Conservation (phyloP, 2,113 vertebrate species). For the Sceloporus tristichus region DNA sequence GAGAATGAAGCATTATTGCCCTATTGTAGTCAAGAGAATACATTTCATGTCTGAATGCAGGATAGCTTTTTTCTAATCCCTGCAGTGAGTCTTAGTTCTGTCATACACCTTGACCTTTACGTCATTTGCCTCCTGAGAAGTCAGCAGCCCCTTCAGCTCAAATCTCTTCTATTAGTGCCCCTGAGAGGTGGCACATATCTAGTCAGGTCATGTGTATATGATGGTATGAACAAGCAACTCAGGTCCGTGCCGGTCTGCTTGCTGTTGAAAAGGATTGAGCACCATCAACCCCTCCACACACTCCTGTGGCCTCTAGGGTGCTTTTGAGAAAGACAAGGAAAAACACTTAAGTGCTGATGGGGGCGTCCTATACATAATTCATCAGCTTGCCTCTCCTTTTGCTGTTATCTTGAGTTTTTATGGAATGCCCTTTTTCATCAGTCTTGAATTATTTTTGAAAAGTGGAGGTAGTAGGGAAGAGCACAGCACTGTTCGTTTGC, state of each 20-base stretch:
- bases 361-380: conserved; percentile 59
- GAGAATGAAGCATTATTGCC: background rate
- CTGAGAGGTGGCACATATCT: conserved; percentile 6
- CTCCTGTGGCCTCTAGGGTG: conserved; percentile 32
- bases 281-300: background rate
- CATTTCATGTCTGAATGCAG: background rate
- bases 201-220: conserved; percentile 13
- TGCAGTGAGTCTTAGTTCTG: background rate
- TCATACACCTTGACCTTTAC: background rate
- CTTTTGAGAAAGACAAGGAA: conserved; percentile 56
- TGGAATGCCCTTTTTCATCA: background rate
- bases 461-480: background rate
- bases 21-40: background rate
- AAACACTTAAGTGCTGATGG: conserved; percentile 52
- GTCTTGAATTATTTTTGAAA: conserved; percentile 17
- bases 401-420: conserved; percentile 17
- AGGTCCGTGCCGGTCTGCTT: background rate
- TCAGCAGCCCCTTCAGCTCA: background rate
- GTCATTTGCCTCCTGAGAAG: background rate
- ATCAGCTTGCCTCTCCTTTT: conserved; percentile 16
- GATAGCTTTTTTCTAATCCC: background rate
- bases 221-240: conserved; percentile 6
- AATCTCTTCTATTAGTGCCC: background rate
- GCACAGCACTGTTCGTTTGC: background rate
- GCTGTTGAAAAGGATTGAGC: conserved; percentile 24